Conservation (phyloP, 2,113 vertebrate genomes). For the Hippopotamus amphibius region DNA sequence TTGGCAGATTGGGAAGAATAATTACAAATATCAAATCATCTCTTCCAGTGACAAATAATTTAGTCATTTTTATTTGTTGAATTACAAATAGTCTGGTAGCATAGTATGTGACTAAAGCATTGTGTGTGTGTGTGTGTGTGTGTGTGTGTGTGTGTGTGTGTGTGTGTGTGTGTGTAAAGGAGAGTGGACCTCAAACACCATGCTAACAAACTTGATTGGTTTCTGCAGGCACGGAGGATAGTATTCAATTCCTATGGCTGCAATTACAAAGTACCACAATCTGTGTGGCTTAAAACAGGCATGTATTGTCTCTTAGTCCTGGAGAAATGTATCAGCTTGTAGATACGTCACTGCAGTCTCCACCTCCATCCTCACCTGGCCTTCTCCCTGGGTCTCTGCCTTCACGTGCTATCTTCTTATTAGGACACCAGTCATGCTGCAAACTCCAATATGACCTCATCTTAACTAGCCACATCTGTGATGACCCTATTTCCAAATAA, state of each 20-base stretch:
- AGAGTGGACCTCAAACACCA: background rate
- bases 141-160: background rate
- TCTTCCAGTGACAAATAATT: background rate
- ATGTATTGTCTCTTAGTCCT: background rate
- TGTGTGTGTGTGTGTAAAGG: background rate
- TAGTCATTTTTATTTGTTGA: background rate
- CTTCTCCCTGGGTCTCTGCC: background rate
- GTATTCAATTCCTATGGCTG: background rate
- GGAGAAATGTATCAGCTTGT: too few species aligned
- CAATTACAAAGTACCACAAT: background rate
- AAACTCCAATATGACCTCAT: background rate
- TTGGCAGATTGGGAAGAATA: background rate
- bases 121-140: background rate
- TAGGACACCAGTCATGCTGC: background rate
- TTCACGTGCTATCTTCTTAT: background rate
- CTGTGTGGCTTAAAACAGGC: background rate
- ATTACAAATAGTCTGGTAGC: background rate
- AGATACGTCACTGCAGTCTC: too few species aligned
- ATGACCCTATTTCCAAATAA: too few species aligned
- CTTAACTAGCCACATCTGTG: background rate
- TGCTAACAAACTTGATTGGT: background rate
- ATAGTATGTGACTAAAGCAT: background rate
- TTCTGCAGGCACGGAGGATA: background rate
- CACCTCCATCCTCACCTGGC: too few species aligned
- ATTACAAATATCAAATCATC: background rate